These are phyloP conservation scores for Python bivittatus DNA, from an alignment of 2,113 vertebrate species.

Conservation along the genomic window DNA sequence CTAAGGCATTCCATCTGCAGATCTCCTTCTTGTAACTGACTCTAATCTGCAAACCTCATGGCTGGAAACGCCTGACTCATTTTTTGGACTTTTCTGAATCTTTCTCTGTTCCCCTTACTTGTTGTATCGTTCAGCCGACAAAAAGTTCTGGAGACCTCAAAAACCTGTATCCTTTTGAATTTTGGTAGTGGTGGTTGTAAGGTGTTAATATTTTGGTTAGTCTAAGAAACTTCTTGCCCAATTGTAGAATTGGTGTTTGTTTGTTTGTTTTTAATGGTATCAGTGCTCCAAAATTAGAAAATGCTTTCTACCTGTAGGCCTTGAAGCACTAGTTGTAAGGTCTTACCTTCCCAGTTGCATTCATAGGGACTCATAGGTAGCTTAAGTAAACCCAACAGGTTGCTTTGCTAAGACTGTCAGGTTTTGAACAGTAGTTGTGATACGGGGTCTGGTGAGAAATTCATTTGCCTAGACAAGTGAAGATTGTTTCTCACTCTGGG, in stretches of 20 bases:
- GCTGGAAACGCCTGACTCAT: neutral
- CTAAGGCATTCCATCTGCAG: neutral
- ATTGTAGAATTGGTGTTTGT: neutral
- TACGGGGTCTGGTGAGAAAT: constrained; percentile 25
- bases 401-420: constrained; percentile 24
- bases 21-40: neutral
- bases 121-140: neutral
- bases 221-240: neutral
- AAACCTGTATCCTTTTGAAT: neutral
- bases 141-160: neutral
- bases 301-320: constrained; percentile 41
- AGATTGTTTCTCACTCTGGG: neutral
- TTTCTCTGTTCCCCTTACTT: neutral
- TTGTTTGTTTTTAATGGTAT: constrained; percentile 41
- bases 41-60: neutral
- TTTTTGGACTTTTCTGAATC: neutral
- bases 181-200: neutral
- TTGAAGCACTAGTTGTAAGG: neutral
- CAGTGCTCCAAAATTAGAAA: constrained; percentile 45
- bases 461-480: constrained; percentile 22
- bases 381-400: neutral
- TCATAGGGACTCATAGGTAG: neutral
- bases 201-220: neutral
- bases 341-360: neutral
- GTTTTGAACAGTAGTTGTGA: neutral